Evolutionary conservation across 2,888 invertebrate species (phyloP).

Genomic region (Xestia c-nigrum): DNA sequence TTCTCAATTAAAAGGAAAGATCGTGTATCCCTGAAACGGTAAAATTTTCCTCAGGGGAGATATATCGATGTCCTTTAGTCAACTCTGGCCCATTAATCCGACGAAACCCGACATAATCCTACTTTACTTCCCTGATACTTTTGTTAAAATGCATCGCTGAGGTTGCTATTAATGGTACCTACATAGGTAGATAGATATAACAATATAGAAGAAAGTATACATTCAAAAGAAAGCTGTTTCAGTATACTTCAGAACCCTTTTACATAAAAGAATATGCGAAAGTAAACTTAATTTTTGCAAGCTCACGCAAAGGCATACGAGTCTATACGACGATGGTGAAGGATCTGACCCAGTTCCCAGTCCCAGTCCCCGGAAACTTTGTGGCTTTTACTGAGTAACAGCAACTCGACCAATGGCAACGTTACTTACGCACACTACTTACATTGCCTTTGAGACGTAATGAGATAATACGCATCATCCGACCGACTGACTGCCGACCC

Average conservation of each 20-base stretch:
- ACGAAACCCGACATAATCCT: constrained; percentile 42
- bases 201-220: background rate
- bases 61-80: constrained; percentile 56
- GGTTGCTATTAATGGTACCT: background rate
- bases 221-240: constrained; percentile 11
- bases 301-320: constrained; percentile 9
- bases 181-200: background rate
- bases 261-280: constrained; percentile 21
- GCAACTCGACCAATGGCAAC: constrained; percentile 63
- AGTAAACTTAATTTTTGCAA: constrained; percentile 29
- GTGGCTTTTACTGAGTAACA: constrained; percentile 36
- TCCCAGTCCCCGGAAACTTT: constrained; percentile 28
- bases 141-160: constrained; percentile 31
- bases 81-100: constrained; percentile 53
- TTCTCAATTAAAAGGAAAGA: constrained; percentile 57
- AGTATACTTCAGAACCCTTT: constrained; percentile 29
- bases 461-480: constrained; percentile 78
- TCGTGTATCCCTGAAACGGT: constrained; percentile 54
- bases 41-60: constrained; percentile 59
- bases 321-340: constrained; percentile 32
- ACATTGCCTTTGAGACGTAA: constrained; percentile 71
- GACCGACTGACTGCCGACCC: constrained; percentile 62
- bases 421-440: constrained; percentile 68
- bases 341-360: constrained; percentile 22
- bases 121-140: constrained; percentile 40